Evolutionary conservation across 2,797 vertebrate species (phyloP), one percentile per base, ranked within the genome.

Genomic region (Helarctos malayanus): DNA sequence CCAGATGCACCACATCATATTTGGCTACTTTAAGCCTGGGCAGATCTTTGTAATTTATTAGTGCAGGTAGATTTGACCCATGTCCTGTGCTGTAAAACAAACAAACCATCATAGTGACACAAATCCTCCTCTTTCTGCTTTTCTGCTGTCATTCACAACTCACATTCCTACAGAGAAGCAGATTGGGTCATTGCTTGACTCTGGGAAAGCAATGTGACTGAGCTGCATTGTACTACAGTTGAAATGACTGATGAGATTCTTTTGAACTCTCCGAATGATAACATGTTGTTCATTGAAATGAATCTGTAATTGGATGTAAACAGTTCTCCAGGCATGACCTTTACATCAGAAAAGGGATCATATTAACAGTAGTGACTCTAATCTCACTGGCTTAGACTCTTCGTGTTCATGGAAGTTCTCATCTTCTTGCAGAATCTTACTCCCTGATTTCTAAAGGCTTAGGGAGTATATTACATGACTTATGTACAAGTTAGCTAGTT

Each of bases 381-480:
- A 56, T 15, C 8, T 78, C 59, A 35, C 3, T 57, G 65, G 7
- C 35, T 57, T 61, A 25, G 52, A 76, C 15, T 59, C 71, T n/a
- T 0, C 0, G 0, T 78, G 38, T 8, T 35, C 8, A 3, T 45
- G 6, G 5, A 13, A 29, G 5, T 35, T 59, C 29, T 69, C 15
- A 29, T 7, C 4, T 3, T 18, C 47, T 89, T n/a, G 23, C 3
- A 81, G 65, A 80, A n/a, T 41, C 25, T 82, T 35, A 14, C 19
- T 59, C 14, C 16, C 10, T 57, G 52, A 9, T 82, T 90, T 75
- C 69, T 63, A 21, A 75, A 52, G 7, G 52, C 69, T 85, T 4
- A 4, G 23, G 13, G 21, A 73, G 9, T 38, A 13, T 45, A 16
- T 82, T n/a, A 61, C 52, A 18, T 0, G 4, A 41, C 13, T 47